Base-by-base conservation (phyloP, 1,140 invertebrate species). In the Sweltsa coloradensis region DNA sequence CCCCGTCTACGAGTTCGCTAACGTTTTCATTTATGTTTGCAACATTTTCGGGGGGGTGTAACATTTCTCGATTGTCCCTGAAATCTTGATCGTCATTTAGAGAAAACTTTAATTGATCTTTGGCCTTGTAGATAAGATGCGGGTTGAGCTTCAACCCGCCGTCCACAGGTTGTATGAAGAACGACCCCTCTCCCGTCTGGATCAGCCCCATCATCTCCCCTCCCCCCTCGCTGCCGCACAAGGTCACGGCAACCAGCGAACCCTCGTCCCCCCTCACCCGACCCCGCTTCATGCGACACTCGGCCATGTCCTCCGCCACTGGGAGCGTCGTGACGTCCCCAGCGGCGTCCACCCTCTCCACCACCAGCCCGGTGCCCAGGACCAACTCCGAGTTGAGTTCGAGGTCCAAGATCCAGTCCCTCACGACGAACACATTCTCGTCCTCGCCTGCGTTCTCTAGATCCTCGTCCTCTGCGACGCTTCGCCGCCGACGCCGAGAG, bases 121-220 rank as follows among this genome's bases (percentile, higher is more conserved):
- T 41, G 5, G 23, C n/a, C 36, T 57, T 52, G 51, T 58, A 61
- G 47, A 61, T 52, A 52, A 59, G 41, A 47, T 61, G 59, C 27
- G 41, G 41, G 24, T 5, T 26, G 6, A 16, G 16, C 46, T 51
- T 14, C 54, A 55, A 6, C 51, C 43, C 13, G 2, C 40, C 5
- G 19, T 18, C 50, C 0, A 63, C 40, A 0, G 70, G 70, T 41
- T 70, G 56, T 0, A 74, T 52, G 47, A 66, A 63, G 49, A 65
- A 71, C 4, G 57, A 54, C 9, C 49, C 50, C 3, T 55, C 49
- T 1, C 50, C 56, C 5, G 64, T 49, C 16, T 55, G 36, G 40
- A 73, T 53, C 51, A 67, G 56, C 3, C 65, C 68, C 31, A 63
- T 70, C 41, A 65, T 53, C 39, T 63, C 57, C 11, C 58, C 51